Percentiles rank a stretch among this genome's conserved stretches.
Conservation (phyloP, 64 coral and sea anemone species). For the Montipora capricornis region DNA sequence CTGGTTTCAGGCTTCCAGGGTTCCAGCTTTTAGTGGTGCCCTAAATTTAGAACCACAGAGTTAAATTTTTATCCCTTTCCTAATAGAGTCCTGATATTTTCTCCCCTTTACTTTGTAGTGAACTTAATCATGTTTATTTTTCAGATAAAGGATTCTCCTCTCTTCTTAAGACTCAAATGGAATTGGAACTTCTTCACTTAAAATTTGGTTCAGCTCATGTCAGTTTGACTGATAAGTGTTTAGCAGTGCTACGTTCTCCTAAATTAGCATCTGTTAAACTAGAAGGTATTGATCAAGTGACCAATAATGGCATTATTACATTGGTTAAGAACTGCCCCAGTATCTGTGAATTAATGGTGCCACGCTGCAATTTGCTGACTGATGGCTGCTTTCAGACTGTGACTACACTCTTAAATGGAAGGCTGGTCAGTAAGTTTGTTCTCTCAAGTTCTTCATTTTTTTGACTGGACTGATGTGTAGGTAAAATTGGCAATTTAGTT, state of each 20-base stretch:
- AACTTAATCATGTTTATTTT: conserved; percentile 16
- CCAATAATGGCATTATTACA: conserved; percentile 55
- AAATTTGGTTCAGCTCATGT: conserved; percentile 29
- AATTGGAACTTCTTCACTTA: conserved; percentile 58
- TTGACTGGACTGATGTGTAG: no score
- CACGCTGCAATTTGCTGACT: conserved; percentile 67
- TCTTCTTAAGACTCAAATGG: conserved; percentile 74
- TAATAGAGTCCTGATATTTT: no score
- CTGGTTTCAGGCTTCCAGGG: no score
- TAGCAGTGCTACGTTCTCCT: conserved; percentile 53
- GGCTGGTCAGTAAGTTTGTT: conserved; percentile 63
- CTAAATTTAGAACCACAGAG: no score
- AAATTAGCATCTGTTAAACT: conserved; percentile 70
- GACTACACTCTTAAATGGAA: conserved; percentile 53
- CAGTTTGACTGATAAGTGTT: conserved; percentile 61
- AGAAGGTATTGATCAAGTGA: conserved; percentile 67
- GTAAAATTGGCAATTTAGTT: no score
- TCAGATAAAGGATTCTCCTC: conserved; percentile 77
- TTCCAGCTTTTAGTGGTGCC: no score
- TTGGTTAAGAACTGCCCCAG: conserved; percentile 83
- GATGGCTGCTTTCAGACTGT: conserved; percentile 71
- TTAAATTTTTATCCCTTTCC: no score
- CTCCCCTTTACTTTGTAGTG: no score
- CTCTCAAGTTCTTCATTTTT: not conserved
- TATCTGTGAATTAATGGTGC: conserved; percentile 71